Evolutionary conservation across 1,140 invertebrate genomes (phyloP).

Genomic region (Pseudomyrmex pallidus): DNA sequence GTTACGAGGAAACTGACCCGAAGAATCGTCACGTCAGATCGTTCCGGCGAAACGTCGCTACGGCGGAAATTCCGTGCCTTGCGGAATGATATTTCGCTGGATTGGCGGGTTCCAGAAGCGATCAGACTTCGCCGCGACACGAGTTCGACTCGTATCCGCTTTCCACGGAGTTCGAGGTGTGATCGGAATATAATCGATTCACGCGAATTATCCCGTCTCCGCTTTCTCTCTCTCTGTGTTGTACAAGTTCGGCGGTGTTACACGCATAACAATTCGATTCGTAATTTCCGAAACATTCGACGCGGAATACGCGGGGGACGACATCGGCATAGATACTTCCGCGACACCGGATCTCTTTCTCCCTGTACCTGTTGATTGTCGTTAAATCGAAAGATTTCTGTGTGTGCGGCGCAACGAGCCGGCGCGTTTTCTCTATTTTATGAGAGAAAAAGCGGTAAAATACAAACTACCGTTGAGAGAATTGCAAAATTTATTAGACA

Average conservation of each 20-base stretch:
- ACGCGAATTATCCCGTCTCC: slow-evolving; percentile 55
- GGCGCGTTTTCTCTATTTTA: neutral
- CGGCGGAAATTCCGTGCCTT: slow-evolving; percentile 50
- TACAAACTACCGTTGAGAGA: neutral
- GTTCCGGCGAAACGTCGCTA: slow-evolving; percentile 30
- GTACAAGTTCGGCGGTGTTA: slow-evolving; percentile 32
- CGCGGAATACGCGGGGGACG: neutral
- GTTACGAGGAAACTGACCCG: slow-evolving; percentile 21
- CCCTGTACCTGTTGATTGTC: slow-evolving; percentile 59
- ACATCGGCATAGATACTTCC: neutral
- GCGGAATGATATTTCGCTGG: slow-evolving; percentile 64
- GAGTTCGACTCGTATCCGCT: slow-evolving; percentile 24
- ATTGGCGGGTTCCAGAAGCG: slow-evolving; percentile 64
- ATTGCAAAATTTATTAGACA: neutral
- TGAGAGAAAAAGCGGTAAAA: neutral
- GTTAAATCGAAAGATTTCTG: slow-evolving; percentile 52
- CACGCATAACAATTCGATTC: slow-evolving; percentile 64
- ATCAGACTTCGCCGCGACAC: slow-evolving; percentile 53
- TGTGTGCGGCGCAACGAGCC: slow-evolving; percentile 18
- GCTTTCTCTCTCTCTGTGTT: slow-evolving; percentile 31
- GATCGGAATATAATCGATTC: slow-evolving; percentile 72
- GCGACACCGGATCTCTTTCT: slow-evolving; percentile 21
- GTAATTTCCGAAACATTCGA: slow-evolving; percentile 21
- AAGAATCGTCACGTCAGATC: slow-evolving; percentile 37
- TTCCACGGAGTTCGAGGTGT: slow-evolving; percentile 65